Evolutionary conservation across 2,888 invertebrate species (phyloP).

Genomic region (Pachydiplax longipennis): DNA sequence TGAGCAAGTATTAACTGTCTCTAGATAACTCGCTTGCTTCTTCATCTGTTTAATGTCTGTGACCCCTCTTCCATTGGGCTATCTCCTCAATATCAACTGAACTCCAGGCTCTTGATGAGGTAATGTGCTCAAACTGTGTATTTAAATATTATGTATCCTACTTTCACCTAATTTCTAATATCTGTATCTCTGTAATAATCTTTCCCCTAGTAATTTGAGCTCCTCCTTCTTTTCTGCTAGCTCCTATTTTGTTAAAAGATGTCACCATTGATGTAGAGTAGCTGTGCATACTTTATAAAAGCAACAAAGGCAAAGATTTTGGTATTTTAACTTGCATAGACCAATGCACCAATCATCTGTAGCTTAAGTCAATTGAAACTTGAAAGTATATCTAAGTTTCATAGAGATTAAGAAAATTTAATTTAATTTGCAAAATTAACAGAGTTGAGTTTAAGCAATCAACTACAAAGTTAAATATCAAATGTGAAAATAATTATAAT

Average conservation of each 20-base stretch:
- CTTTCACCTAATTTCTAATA: neutral
- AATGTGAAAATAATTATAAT: no score
- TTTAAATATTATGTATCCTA: conserved; percentile 3
- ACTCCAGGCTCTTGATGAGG: conserved; percentile 42
- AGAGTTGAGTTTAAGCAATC: no score
- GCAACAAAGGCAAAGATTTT: neutral
- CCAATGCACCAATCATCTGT: neutral
- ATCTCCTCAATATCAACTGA: conserved; percentile 43
- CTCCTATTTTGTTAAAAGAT: neutral
- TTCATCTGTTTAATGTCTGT: conserved; percentile 44
- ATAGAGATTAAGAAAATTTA: no score
- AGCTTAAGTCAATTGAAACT: neutral
- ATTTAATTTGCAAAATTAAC: no score
- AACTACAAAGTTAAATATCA: no score
- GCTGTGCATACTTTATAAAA: neutral
- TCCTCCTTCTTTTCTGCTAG: neutral
- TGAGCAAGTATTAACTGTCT: conserved; percentile 35
- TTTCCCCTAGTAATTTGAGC: neutral
- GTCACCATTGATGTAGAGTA: neutral
- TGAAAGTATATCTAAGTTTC: no score
- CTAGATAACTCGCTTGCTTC: conserved; percentile 44
- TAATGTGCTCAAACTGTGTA: conserved; percentile 34
- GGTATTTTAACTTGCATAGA: neutral
- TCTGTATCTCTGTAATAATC: neutral
- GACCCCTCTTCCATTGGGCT: conserved; percentile 45